Base-by-base conservation (phyloP, 2,113 vertebrate genomes). In the Psammodynastes pulverulentus region DNA sequence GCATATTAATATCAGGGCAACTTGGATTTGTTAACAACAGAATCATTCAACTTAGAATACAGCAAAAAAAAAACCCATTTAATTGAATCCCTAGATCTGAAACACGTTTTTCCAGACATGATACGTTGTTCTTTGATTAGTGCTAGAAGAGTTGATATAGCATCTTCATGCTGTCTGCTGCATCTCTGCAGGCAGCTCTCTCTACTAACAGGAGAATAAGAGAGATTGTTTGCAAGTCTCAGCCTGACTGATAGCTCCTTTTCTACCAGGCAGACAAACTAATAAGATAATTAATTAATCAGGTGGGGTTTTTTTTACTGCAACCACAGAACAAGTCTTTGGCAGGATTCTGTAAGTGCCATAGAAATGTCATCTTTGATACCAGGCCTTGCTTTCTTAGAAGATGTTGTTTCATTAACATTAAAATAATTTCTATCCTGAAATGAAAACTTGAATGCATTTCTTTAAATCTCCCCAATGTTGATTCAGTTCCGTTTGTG, bases 401-500 rank as follows among this genome's bases (percentile, higher is more conserved):
- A 49, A 12, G 17, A 62, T 4, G 29, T 4, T 29, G 5, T 89
- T 88, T 56, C 39, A 88, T 56, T 88, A 51, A 51, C 51, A 52
- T 94, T 92, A 51, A n/a, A 51, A 87, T 94, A 91, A 51, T 58
- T 86, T 89, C 87, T 92, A 90, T 89, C 95, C 91, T 45, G 87
- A 92, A 95, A 93, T 29, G 72, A 94, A 96, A 95, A 90, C 91
- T 94, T 89, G 88, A 93, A 56, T 93, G n/a, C 95, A 9, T 58
- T 93, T 93, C 95, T 94, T 96, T 95, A 95, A 96, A 95, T 95
- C 96, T 89, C 51, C 46, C 92, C 45, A 52, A 13, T 54, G 4
- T 89, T 96, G 95, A 95, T 92, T 97, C 93, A 85, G 94, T 92
- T 94, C 85, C 84, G 24, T 93, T 94, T 95, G 84, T 94, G 87